Base-by-base conservation (phyloP, 2,888 invertebrate species). In the Apotomis betuletana region DNA sequence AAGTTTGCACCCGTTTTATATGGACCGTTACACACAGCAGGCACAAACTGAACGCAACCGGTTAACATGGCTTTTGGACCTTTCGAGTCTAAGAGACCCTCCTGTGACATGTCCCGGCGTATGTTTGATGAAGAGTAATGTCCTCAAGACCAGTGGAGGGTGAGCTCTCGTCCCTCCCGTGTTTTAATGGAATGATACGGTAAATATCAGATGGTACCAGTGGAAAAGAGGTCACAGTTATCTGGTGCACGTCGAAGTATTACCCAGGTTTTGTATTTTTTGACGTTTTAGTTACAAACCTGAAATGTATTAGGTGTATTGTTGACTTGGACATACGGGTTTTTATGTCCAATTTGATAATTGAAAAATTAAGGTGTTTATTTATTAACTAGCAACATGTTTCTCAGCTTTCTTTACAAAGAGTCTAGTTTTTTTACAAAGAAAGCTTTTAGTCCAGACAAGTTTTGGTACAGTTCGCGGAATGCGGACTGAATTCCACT, bases 41-140 rank as follows among this genome's bases (percentile, higher is more conserved):
- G 49, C 3, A 9, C 49, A 49, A 49, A 10, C 49, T 27, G 38
- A 44, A 13, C 15, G 10, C 27, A 12, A 46, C 15, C 27, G 27
- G 27, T 41, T 55, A 8, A 12, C 15, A 15, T n/a, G 27, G 44
- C 15, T 12, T 65, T 55, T 46, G 27, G 55, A 10, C 55, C 13
- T 27, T 65, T 55, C 27, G 44, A 15, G 6, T 46, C 27, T 6
- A n/a, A 1, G 64, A 59, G 10, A 41, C 0, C 27, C 41, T 41
- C 27, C 3, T 44, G 52, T 64, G 63, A 44, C 63, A 15, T 64
- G 63, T 64, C 63, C 41, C 38, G 54, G 5, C 54, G 12, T 64
- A 51, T 64, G 44, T 8, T 27, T 65, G 64, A 65, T 65, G 64
- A 65, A 65, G 64, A 65, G 64, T 65, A 65, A 65, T 65, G 54